Percentiles rank a stretch among this genome's conserved stretches.
Conservation (phyloP, 2,113 vertebrate genomes). For the Athene cunicularia region DNA sequence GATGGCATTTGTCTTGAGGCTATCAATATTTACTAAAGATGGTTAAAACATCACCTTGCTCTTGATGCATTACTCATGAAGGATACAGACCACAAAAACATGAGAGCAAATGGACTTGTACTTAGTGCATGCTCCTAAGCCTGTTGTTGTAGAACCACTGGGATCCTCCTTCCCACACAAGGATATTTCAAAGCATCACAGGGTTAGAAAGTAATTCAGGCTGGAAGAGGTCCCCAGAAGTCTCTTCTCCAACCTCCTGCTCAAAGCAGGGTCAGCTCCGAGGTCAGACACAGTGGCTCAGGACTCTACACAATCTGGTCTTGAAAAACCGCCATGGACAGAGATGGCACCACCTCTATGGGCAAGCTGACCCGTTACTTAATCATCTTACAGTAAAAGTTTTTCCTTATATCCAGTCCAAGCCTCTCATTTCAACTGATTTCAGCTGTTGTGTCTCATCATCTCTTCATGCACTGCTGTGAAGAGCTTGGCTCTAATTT, state of each 20-base stretch:
- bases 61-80: neutral
- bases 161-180: neutral
- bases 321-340: neutral
- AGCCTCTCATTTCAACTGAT: neutral
- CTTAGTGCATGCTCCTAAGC: neutral
- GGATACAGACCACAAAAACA: neutral
- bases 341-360: neutral
- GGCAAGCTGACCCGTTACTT: neutral
- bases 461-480: neutral
- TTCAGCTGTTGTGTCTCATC: neutral
- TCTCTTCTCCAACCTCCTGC: neutral
- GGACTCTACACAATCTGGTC: neutral
- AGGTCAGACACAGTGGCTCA: neutral
- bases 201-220: neutral
- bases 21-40: conserved; percentile 4
- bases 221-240: neutral
- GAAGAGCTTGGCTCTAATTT: neutral
- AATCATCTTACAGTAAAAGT: neutral
- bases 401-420: neutral
- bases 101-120: neutral
- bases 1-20: conserved; percentile 10
- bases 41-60: neutral
- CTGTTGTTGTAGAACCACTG: neutral
- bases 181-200: neutral
- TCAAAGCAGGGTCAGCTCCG: neutral